phyloP scores from a whole-genome alignment of 92 coral and sea anemone species.

The Phenganax stokvisi region DNA sequence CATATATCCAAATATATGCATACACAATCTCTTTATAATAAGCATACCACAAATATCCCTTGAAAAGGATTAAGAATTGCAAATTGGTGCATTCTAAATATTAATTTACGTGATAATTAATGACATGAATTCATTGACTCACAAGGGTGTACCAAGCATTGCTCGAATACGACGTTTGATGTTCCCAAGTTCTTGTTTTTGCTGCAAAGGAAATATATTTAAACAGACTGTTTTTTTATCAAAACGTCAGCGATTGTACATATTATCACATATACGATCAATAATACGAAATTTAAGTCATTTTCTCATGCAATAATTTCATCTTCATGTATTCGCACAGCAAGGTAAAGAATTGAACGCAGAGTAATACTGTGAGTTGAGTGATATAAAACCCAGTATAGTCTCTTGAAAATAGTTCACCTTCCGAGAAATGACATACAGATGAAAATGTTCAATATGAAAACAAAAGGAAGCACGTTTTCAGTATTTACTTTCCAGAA shows the following conservation, averaged over 20 bases:
- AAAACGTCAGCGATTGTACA: background rate
- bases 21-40: background rate
- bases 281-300: too few relatives aligned
- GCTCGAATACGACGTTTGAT: constrained; percentile 34
- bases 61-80: background rate
- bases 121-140: background rate
- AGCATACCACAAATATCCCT: background rate
- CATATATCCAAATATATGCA: background rate
- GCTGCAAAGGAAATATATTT: background rate
- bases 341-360: background rate
- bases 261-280: background rate
- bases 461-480: too few relatives aligned
- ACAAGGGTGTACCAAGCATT: constrained; percentile 27
- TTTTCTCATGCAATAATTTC: too few relatives aligned
- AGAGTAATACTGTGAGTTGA: background rate
- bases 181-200: constrained; percentile 27
- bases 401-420: too few relatives aligned
- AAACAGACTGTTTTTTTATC: background rate
- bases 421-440: too few relatives aligned
- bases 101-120: background rate
- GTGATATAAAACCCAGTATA: too few relatives aligned
- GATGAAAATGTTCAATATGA: too few relatives aligned
- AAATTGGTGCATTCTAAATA: background rate
- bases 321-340: too few relatives aligned
- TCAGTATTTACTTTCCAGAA: background rate